phyloP scores from a whole-genome alignment of 2,888 invertebrate genomes.

The Cylloceria caligata region DNA sequence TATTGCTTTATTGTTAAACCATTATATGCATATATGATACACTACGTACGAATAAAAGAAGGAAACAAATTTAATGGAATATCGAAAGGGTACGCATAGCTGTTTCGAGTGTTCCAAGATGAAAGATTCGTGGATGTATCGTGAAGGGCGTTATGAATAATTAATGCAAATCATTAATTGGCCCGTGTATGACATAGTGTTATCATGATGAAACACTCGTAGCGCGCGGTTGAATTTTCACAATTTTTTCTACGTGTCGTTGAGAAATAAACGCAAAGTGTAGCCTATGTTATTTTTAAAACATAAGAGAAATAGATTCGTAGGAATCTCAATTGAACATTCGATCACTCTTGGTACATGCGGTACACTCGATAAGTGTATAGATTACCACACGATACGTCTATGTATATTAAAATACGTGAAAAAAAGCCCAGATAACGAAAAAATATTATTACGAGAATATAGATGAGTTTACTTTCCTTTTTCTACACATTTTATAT shows the following conservation, averaged over 20 bases:
- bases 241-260: conserved; percentile 66
- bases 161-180: conserved; percentile 41
- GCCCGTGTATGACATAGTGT: conserved; percentile 21
- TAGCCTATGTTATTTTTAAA: conserved; percentile 61
- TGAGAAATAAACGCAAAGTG: conserved; percentile 60
- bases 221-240: conserved; percentile 61
- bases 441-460: conserved; percentile 50
- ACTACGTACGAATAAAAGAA: conserved; percentile 67
- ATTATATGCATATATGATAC: conserved; percentile 71
- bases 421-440: conserved; percentile 56
- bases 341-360: conserved; percentile 70
- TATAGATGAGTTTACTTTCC: conserved; percentile 73
- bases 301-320: conserved; percentile 30
- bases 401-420: conserved; percentile 72
- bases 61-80: conserved; percentile 48
- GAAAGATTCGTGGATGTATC: conserved; percentile 26
- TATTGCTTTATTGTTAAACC: conserved; percentile 78
- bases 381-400: conserved; percentile 72
- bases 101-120: conserved; percentile 69
- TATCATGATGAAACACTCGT: conserved; percentile 53
- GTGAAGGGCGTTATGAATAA: conserved; percentile 36
- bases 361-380: conserved; percentile 68
- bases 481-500: conserved; percentile 80
- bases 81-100: conserved; percentile 68
- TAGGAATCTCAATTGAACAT: conserved; percentile 35